Conservation (phyloP, 1,140 invertebrate genomes). For the Sminthurinus signatus region DNA sequence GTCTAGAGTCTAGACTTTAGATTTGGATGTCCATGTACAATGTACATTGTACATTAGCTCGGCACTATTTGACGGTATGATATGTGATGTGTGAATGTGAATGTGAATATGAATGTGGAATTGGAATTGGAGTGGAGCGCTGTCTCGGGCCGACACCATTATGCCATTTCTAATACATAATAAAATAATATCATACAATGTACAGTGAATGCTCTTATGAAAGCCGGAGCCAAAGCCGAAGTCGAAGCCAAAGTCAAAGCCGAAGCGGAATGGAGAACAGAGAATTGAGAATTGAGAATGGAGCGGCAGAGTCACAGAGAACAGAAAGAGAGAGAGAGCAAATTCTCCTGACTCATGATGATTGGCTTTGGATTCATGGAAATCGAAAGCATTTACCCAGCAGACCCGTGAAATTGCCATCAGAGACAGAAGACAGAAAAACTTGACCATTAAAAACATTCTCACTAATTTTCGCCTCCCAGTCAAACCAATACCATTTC, state of each 20-base stretch:
- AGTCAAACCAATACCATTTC: slow-evolving; percentile 1
- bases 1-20: too few species aligned
- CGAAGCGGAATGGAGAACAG: too few species aligned
- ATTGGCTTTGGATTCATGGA: slow-evolving; percentile 32
- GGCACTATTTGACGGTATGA: background rate
- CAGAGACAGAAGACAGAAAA: slow-evolving; percentile 20
- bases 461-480: slow-evolving; percentile 25
- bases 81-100: background rate
- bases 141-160: slow-evolving; percentile 9
- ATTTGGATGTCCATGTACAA: too few species aligned
- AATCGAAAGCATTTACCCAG: slow-evolving; percentile 33
- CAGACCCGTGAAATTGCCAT: slow-evolving; percentile 36
- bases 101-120: background rate
- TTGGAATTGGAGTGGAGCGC: slow-evolving; percentile 6
- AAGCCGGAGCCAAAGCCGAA: background rate
- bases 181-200: too few species aligned
- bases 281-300: too few species aligned
- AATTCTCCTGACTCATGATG: slow-evolving; percentile 36
- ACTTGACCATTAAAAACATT: slow-evolving; percentile 36
- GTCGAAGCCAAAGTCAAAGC: background rate
- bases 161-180: too few species aligned
- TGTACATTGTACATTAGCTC: too few species aligned
- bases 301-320: slow-evolving; percentile 35
- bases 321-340: too few species aligned
- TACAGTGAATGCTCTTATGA: too few species aligned